A percentile compares a stretch with the other conserved stretches of the same genome.
Evolutionary conservation across 2,113 vertebrate species (phyloP).

Genomic region (Aspiorhynchus laticeps): DNA sequence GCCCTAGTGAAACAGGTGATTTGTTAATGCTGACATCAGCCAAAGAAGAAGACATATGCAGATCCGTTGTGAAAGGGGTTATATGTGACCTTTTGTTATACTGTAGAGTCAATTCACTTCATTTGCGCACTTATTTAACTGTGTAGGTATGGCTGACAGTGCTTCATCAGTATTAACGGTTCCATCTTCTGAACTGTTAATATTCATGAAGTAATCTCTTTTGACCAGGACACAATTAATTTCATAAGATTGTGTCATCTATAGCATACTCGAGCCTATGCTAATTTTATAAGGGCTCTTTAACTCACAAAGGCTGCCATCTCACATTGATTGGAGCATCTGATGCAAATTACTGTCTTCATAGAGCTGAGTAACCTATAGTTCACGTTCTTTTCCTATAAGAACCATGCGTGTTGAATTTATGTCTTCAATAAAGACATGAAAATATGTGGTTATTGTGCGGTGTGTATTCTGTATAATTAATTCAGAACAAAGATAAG

Average conservation of each 20-base stretch:
- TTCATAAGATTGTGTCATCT: neutral
- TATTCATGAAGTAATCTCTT: neutral
- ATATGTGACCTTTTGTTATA: neutral
- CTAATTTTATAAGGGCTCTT: neutral
- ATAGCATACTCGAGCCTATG: neutral
- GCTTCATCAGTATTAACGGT: neutral
- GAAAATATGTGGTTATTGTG: neutral
- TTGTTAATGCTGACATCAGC: constrained; percentile 12
- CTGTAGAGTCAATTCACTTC: neutral
- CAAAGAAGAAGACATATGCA: constrained; percentile 8
- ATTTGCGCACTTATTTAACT: constrained; percentile 14
- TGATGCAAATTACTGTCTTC: neutral
- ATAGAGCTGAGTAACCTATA: neutral
- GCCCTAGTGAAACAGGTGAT: neutral
- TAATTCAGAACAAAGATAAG: constrained; percentile 10
- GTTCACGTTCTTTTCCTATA: neutral
- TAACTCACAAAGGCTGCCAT: neutral
- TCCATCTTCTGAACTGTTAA: neutral
- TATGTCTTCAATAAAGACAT: neutral
- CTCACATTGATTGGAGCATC: neutral
- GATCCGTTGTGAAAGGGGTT: neutral
- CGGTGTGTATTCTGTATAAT: neutral
- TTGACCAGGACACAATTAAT: neutral
- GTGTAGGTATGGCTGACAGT: neutral
- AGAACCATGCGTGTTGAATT: neutral